Percentiles rank a stretch among this genome's conserved stretches.
Conservation (phyloP, 92 coral and sea anemone genomes). For the Phymanthus crucifer region DNA sequence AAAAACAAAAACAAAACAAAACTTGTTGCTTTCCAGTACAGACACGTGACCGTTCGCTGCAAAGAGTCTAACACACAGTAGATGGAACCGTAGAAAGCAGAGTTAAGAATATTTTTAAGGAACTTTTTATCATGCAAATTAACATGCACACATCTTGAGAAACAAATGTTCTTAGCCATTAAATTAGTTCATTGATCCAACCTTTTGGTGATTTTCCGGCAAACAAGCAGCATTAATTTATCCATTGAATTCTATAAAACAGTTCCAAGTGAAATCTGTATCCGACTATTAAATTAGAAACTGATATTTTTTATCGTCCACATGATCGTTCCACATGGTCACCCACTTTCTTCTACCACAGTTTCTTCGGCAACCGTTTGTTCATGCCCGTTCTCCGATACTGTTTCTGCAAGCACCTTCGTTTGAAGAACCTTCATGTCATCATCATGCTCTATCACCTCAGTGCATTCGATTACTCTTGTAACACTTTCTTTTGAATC, state of each 20-base stretch:
- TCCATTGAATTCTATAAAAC: background rate
- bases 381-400: slow-evolving; percentile 23
- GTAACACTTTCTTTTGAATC: slow-evolving; percentile 13
- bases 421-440: slow-evolving; percentile 20
- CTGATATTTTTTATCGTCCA: background rate
- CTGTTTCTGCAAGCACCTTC: slow-evolving; percentile 18
- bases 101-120: too few species aligned
- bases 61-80: too few species aligned
- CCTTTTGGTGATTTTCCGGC: background rate
- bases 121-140: too few species aligned
- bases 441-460: slow-evolving; percentile 21
- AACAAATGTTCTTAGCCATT: too few species aligned
- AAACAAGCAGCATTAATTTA: background rate
- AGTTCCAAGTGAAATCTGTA: background rate
- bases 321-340: background rate
- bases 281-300: background rate
- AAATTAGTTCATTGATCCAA: too few species aligned
- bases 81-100: too few species aligned
- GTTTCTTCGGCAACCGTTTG: slow-evolving; percentile 16
- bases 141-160: too few species aligned
- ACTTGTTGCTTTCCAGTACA: too few species aligned
- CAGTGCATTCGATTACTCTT: slow-evolving; percentile 26
- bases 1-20: too few species aligned
- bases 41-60: too few species aligned
- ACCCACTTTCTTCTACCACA: slow-evolving; percentile 17